A percentile compares a stretch with the other conserved stretches of the same genome.
Evolutionary conservation across 2,113 vertebrate genomes (phyloP).

Genomic region (Poecile atricapillus): DNA sequence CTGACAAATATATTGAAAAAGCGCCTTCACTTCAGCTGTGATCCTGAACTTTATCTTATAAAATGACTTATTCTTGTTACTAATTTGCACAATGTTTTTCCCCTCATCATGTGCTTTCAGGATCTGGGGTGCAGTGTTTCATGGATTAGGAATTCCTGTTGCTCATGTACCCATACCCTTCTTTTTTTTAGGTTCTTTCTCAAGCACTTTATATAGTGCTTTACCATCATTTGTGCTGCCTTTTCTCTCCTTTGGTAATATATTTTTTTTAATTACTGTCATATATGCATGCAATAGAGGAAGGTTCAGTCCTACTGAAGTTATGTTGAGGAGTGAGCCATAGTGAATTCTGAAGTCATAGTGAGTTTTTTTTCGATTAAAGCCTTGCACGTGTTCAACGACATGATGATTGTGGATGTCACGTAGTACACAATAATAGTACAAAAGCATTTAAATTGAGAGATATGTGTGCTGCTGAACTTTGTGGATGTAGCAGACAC

Average conservation of each 20-base stretch:
- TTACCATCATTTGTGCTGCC: background rate
- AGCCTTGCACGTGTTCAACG: background rate
- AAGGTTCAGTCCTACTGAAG: background rate
- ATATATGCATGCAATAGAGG: background rate
- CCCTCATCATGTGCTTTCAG: background rate
- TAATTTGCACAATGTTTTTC: background rate
- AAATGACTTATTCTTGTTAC: background rate
- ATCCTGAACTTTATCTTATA: background rate
- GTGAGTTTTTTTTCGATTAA: background rate
- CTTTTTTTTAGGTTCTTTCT: background rate
- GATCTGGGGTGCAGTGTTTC: background rate
- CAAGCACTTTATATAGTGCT: background rate
- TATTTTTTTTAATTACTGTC: background rate
- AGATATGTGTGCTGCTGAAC: background rate
- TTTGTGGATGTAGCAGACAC: background rate
- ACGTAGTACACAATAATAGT: background rate
- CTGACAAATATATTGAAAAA: background rate
- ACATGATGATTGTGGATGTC: background rate
- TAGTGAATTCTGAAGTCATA: background rate
- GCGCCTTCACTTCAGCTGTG: background rate
- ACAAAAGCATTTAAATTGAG: constrained; percentile 20
- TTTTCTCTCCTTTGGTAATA: background rate
- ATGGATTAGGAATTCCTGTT: background rate
- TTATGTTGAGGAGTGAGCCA: background rate
- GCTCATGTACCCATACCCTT: background rate